phyloP scores from a whole-genome alignment of 2,113 vertebrate genomes.

The Grallaria varia region DNA sequence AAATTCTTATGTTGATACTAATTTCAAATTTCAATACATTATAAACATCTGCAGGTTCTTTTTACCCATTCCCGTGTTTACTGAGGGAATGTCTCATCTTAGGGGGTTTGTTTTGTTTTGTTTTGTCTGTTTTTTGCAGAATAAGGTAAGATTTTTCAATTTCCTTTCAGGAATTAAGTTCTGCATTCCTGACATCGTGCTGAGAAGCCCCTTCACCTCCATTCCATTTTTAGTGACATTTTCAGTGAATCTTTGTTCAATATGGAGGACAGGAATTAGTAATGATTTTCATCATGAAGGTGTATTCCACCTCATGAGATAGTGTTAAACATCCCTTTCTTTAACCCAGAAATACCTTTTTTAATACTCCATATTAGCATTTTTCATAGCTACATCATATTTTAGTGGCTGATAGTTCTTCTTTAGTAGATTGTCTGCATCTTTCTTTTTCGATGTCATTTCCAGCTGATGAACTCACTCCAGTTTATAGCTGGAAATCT shows the following conservation, averaged over 20 bases:
- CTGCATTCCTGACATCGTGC: background rate
- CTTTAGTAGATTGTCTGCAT: background rate
- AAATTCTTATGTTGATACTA: background rate
- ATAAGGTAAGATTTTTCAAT: background rate
- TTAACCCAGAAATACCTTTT: background rate
- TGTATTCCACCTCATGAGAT: background rate
- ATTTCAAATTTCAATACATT: background rate
- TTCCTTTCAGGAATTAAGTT: background rate
- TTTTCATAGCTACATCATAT: background rate
- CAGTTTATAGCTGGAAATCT: background rate
- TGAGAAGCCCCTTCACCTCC: background rate
- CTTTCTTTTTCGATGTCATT: background rate
- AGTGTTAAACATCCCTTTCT: background rate
- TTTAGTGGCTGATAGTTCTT: background rate
- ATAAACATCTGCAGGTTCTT: background rate
- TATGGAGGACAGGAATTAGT: background rate
- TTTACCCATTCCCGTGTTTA: background rate
- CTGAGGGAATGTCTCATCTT: background rate
- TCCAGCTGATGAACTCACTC: background rate
- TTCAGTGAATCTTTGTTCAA: background rate
- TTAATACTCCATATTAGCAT: background rate
- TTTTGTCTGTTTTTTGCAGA: background rate
- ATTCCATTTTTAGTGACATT: background rate
- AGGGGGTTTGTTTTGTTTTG: fast-evolving
- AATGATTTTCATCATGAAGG: background rate